These are phyloP conservation scores for Steatornis caripensis DNA, from an alignment of 2,113 vertebrate species.

Conservation along the genomic window DNA sequence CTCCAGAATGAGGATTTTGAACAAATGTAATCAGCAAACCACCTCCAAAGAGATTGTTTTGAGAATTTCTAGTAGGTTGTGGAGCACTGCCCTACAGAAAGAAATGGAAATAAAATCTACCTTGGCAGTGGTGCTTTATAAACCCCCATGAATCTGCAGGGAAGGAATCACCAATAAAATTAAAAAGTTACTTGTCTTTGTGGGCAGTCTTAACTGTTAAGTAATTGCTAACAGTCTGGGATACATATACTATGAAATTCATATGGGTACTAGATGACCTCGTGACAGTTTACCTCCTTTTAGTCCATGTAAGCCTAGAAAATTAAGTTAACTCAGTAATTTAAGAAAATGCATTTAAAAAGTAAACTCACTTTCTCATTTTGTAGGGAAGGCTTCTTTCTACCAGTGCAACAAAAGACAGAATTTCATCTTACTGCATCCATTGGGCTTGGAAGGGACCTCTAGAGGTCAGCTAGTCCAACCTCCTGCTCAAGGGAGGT, in stretches of 20 bases:
- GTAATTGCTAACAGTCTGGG: background rate
- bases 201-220: background rate
- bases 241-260: background rate
- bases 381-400: background rate
- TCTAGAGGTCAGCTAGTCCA: background rate
- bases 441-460: background rate
- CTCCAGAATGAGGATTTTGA: background rate
- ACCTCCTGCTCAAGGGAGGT: background rate
- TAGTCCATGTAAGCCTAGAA: background rate
- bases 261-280: background rate
- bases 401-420: background rate
- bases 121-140: background rate
- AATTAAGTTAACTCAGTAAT: background rate
- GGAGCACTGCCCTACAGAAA: background rate
- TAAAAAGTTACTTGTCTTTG: background rate
- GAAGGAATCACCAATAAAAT: background rate
- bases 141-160: background rate
- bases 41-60: background rate
- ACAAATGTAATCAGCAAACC: background rate
- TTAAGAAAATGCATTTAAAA: background rate
- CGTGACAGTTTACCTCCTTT: background rate
- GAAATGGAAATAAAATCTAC: background rate
- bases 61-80: background rate
- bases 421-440: background rate
- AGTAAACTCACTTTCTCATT: background rate